These are phyloP conservation scores for Triops longicaudatus DNA, from an alignment of 1,140 invertebrate genomes.

Conservation along the genomic window DNA sequence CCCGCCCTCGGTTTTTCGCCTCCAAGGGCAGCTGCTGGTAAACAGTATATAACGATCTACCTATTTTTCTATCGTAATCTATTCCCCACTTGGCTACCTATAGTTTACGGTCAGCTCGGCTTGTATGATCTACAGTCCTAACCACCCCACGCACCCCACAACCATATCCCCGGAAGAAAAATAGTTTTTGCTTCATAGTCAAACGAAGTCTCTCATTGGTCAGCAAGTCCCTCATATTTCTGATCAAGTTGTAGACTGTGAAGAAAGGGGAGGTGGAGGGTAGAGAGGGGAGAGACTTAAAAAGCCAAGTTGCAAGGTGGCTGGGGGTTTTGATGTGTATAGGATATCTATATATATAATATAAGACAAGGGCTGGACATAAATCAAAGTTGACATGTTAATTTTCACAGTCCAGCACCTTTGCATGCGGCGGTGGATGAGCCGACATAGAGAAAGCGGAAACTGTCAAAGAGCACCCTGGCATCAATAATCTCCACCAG, in stretches of 20 bases:
- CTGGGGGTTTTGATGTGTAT: neutral
- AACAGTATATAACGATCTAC: neutral
- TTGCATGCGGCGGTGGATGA: constrained; percentile 8
- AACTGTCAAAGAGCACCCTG: constrained; percentile 10
- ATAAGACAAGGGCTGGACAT: constrained; percentile 14
- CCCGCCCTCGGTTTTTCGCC: neutral
- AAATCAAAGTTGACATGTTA: constrained; percentile 15
- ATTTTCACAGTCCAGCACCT: constrained; percentile 14
- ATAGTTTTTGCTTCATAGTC: neutral
- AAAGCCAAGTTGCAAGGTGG: neutral
- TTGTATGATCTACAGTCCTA: neutral
- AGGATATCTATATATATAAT: constrained; percentile 5
- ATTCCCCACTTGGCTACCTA: constrained; percentile 3
- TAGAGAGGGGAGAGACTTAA: neutral
- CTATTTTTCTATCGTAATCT: constrained; percentile 5
- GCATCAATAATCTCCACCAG: neutral
- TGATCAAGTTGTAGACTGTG: neutral
- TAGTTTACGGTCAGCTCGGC: neutral
- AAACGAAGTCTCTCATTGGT: neutral
- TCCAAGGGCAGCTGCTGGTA: neutral
- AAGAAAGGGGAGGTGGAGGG: too few species aligned
- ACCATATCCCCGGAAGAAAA: neutral
- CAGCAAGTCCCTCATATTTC: neutral
- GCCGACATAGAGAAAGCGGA: constrained; percentile 7
- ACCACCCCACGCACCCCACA: too few species aligned